Percentiles rank a stretch among this genome's conserved stretches.
Conservation (phyloP, 2,797 vertebrate species). For the Takifugu ocellatus region DNA sequence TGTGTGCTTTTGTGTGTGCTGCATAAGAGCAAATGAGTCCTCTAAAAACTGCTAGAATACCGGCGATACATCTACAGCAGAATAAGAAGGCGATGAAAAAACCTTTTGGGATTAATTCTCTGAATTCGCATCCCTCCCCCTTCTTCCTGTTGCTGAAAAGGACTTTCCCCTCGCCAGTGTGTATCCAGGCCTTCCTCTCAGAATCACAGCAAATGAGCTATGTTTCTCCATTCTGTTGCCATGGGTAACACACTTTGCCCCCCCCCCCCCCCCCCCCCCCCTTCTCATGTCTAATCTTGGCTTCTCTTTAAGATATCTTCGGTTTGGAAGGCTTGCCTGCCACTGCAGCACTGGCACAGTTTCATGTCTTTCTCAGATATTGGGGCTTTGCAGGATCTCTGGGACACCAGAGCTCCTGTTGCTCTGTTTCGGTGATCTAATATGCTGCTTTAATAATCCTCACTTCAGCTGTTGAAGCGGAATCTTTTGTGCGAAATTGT, state of each 20-base stretch:
- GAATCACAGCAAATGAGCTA: slow-evolving; percentile 67
- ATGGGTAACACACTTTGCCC: slow-evolving; percentile 71
- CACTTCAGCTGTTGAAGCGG: too few relatives aligned
- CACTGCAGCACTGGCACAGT: slow-evolving; percentile 42
- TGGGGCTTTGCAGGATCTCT: slow-evolving; percentile 30
- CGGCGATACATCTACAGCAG: slow-evolving; percentile 26
- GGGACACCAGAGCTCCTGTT: slow-evolving; percentile 29
- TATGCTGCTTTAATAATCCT: not conserved
- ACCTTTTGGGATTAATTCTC: slow-evolving; percentile 57
- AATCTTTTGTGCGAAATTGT: too few relatives aligned
- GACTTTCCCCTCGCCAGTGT: slow-evolving; percentile 65
- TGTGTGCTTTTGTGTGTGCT: slow-evolving; percentile 10
- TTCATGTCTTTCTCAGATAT: slow-evolving; percentile 50
- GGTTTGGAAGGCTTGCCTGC: slow-evolving; percentile 56
- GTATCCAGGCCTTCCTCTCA: slow-evolving; percentile 65
- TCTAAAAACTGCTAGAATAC: slow-evolving; percentile 24
- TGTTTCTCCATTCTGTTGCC: slow-evolving; percentile 77
- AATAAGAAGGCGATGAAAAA: slow-evolving; percentile 32
- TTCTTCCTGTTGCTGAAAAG: slow-evolving; percentile 51
- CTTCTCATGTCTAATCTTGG: slow-evolving; percentile 68
- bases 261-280: slow-evolving; percentile 18
- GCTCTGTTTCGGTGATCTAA: slow-evolving; percentile 12
- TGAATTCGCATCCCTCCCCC: slow-evolving; percentile 42
- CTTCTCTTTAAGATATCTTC: slow-evolving; percentile 65
- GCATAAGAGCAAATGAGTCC: slow-evolving; percentile 22